Percentiles rank a stretch among this genome's conserved stretches.
Conservation (phyloP, 2,888 invertebrate species). For the Drosophila multiciliata region DNA sequence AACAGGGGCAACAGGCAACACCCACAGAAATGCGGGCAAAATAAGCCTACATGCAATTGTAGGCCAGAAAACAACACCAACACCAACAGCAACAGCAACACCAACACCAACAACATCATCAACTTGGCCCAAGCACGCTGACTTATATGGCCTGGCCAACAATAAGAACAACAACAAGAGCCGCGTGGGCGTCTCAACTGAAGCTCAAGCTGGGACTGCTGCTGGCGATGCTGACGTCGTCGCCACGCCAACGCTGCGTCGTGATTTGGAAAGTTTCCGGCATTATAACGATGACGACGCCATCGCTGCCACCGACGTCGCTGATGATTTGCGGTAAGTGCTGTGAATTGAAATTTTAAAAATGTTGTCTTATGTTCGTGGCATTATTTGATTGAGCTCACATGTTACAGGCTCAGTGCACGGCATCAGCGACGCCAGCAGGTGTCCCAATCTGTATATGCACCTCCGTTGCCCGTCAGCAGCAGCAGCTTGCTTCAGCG, state of each 20-base stretch:
- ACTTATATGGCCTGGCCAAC: constrained; percentile 79
- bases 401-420: constrained; percentile 69
- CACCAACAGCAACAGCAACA: constrained; percentile 57
- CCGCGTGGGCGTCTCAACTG: constrained; percentile 75
- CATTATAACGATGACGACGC: constrained; percentile 74
- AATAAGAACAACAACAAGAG: constrained; percentile 48
- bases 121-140: constrained; percentile 78
- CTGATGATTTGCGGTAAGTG: constrained; percentile 82
- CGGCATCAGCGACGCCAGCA: constrained; percentile 80
- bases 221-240: constrained; percentile 55
- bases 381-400: constrained; percentile 56
- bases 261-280: constrained; percentile 84
- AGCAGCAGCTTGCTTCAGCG: constrained; percentile 70
- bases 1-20: constrained; percentile 77
- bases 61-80: constrained; percentile 61
- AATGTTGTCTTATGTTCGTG: constrained; percentile 34
- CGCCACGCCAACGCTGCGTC: constrained; percentile 77
- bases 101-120: constrained; percentile 64
- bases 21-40: constrained; percentile 82
- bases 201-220: constrained; percentile 35
- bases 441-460: constrained; percentile 71
- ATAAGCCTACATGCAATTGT: constrained; percentile 84
- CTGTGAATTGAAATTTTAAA: constrained; percentile 26
- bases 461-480: constrained; percentile 57
- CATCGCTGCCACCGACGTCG: constrained; percentile 39